Percentiles rank a stretch among this genome's conserved stretches.
Evolutionary conservation across 1,140 invertebrate species (phyloP).

Genomic region (Thereuonema tuberculata): DNA sequence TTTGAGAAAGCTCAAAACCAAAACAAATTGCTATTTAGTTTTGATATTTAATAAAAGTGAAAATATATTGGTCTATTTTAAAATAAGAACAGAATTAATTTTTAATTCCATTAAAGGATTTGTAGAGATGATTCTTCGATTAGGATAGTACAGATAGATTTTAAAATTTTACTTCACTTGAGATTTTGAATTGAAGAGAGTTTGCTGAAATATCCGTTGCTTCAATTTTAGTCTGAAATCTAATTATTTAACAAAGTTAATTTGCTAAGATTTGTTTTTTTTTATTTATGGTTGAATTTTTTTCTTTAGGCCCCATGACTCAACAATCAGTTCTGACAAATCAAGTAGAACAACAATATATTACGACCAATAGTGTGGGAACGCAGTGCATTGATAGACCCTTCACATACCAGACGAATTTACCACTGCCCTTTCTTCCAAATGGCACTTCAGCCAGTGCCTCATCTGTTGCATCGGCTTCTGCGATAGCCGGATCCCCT

Average conservation of each 20-base stretch:
- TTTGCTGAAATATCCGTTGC: too few species aligned
- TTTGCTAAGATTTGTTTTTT: background rate
- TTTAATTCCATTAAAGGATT: too few species aligned
- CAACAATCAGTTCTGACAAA: constrained; percentile 9
- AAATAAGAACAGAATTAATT: background rate
- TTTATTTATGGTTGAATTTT: background rate
- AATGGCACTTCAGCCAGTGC: constrained; percentile 9
- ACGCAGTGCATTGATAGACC: constrained; percentile 12
- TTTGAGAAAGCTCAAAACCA: too few species aligned
- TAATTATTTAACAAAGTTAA: background rate
- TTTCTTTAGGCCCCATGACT: constrained; percentile 13
- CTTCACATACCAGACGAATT: constrained; percentile 10
- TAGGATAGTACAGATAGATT: too few species aligned
- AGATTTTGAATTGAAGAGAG: too few species aligned
- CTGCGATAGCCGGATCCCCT: too few species aligned
- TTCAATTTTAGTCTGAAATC: background rate
- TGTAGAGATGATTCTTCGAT: too few species aligned
- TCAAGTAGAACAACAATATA: background rate
- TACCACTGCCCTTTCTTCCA: constrained; percentile 21
- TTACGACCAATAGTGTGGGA: constrained; percentile 6
- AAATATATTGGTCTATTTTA: too few species aligned
- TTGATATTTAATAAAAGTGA: too few species aligned
- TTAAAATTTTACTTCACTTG: too few species aligned
- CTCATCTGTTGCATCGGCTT: background rate
- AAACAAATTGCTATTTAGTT: too few species aligned